phyloP scores from a whole-genome alignment of 1,140 invertebrate genomes.

The Bombus ignitus region DNA sequence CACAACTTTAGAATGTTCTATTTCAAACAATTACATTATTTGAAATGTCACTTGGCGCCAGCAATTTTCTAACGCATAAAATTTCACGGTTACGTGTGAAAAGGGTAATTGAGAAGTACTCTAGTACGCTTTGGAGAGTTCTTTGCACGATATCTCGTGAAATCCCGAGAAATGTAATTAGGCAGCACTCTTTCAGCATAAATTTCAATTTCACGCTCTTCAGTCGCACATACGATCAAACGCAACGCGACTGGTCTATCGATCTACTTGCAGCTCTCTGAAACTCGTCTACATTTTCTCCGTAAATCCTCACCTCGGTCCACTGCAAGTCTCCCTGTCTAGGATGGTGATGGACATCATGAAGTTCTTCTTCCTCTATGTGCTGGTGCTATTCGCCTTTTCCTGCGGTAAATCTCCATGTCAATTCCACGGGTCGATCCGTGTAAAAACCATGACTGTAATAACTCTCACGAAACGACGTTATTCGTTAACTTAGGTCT shows the following conservation, averaged over 20 bases:
- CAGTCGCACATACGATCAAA: constrained; percentile 2
- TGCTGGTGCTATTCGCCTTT: constrained; percentile 98
- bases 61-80: no score
- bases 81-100: no score
- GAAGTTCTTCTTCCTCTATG: constrained; percentile 98
- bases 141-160: not conserved
- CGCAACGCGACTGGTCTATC: constrained; percentile 48
- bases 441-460: not conserved
- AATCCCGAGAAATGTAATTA: constrained; percentile 13
- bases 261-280: constrained; percentile 88
- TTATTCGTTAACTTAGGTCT: constrained; percentile 80
- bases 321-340: constrained; percentile 97
- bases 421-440: not conserved
- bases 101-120: not conserved
- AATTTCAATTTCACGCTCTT: constrained; percentile 19
- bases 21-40: no score
- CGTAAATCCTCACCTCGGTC: constrained; percentile 98
- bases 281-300: constrained; percentile 99
- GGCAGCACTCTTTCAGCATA: not conserved
- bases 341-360: constrained; percentile 99
- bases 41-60: no score
- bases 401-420: constrained; percentile 90
- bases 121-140: not conserved
- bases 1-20: no score
- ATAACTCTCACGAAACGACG: not conserved